phyloP scores from a whole-genome alignment of 2,888 invertebrate genomes.

The Phasia obesa region DNA sequence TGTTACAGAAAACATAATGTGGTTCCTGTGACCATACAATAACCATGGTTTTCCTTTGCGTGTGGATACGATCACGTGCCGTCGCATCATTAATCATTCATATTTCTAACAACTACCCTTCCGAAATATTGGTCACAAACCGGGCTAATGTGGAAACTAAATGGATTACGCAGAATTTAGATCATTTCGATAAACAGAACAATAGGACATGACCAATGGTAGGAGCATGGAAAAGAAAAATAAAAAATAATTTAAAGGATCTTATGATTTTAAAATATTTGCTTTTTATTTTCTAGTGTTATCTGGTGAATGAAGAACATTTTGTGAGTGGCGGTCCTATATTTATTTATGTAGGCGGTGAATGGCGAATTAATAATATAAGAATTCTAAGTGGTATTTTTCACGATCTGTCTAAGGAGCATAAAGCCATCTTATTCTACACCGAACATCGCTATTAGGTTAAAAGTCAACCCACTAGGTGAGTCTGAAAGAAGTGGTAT shows the following conservation, averaged over 20 bases:
- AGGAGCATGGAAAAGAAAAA: neutral
- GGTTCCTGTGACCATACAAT: no score
- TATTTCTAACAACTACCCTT: no score
- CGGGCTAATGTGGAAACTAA: slow-evolving; percentile 54
- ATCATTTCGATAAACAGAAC: slow-evolving; percentile 85
- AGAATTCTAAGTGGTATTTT: slow-evolving; percentile 85
- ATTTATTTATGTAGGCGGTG: slow-evolving; percentile 87
- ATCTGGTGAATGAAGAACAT: slow-evolving; percentile 83
- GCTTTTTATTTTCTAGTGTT: slow-evolving; percentile 80
- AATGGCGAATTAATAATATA: slow-evolving; percentile 86
- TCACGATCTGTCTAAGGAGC: slow-evolving; percentile 84
- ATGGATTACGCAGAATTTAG: slow-evolving; percentile 85
- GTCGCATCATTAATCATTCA: no score
- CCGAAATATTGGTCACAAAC: no score
- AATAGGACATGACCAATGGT: slow-evolving; percentile 84
- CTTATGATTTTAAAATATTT: neutral
- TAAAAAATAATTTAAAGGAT: no score
- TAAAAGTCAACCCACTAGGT: slow-evolving; percentile 87
- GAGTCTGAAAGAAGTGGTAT: no score
- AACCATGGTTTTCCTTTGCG: no score
- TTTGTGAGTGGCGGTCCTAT: slow-evolving; percentile 84
- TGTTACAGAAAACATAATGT: no score
- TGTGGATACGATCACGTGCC: no score
- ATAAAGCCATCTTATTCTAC: slow-evolving; percentile 87
- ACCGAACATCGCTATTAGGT: slow-evolving; percentile 94